Base-by-base conservation (phyloP, 2,113 vertebrate species). In the Diadophis punctatus region DNA sequence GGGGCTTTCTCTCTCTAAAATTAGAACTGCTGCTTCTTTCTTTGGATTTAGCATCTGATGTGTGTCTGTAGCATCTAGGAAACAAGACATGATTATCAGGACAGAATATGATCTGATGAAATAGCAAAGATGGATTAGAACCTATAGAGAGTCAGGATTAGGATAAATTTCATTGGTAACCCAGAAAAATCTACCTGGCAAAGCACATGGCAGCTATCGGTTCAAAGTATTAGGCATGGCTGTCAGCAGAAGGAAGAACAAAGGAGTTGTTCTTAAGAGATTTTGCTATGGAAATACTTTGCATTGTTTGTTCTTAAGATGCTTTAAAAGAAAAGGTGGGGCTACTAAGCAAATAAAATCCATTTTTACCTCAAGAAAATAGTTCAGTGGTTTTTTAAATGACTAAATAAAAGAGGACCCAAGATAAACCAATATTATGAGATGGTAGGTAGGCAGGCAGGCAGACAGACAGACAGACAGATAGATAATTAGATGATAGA, bases 221-320 rank as follows among this genome's bases (percentile, higher is more conserved):
- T 84, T 39, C 2, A 56, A 49, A 3, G 58, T 39, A 3, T 87
- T 80, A 94, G 0, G 0, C 20, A 48, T 93, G 48, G 6, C 90
- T 89, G 0, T 2, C 86, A 49, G 80, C 2, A 56, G 52, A 25
- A 3, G 52, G 0, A 89, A 80, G 95, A 97, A 97, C 96, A 96
- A 96, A 95, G 94, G 94, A 91, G 87, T 1, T 56, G 48, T 90
- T 52, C 1, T 56, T 60, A 92, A 52, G 94, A 86, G 92, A 89
- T 94, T 91, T 52, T 86, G 87, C 90, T 20, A 23, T 74, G 93
- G 90, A 90, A 68, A 93, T 4, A 49, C 39, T 58, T 84, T 87
- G 86, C 55, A 23, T 85, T 8, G 1, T 6, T n/a, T 93, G 90
- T 23, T 1, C 88, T 90, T 92, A 39, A 84, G 86, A 89, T 93